Conservation (phyloP, 2,888 invertebrate species). For the Pristionchus mayeri region DNA sequence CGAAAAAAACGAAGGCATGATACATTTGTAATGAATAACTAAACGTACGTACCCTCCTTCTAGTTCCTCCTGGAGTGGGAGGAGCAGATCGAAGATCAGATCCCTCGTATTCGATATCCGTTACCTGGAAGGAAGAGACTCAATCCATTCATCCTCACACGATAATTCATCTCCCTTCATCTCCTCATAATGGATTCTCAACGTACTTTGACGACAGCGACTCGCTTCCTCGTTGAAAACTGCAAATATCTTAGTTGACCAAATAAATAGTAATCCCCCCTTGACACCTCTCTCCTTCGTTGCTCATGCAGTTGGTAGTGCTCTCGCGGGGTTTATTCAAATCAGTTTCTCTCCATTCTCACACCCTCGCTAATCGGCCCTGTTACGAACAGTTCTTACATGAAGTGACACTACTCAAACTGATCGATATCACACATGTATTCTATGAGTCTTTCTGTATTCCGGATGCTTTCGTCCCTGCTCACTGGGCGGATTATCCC, state of each 20-base stretch:
- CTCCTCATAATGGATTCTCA: too few species aligned
- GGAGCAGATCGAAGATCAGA: not conserved
- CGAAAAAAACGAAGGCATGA: too few species aligned
- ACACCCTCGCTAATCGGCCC: not conserved
- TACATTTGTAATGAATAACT: too few species aligned
- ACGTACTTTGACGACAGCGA: constrained; percentile 63
- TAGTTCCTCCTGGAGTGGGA: not conserved
- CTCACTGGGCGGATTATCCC: not conserved
- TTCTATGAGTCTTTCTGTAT: too few species aligned
- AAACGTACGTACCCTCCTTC: not conserved
- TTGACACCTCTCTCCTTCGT: not conserved
- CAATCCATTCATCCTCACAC: too few species aligned
- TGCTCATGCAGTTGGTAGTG: not conserved
- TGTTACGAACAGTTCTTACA: constrained; percentile 5
- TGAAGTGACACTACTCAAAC: too few species aligned
- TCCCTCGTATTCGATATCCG: constrained; percentile 22
- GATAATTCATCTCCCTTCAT: too few species aligned
- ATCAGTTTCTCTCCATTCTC: not conserved
- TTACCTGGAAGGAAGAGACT: not conserved
- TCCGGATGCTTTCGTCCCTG: too few species aligned
- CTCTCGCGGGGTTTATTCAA: not conserved
- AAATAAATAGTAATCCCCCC: not conserved
- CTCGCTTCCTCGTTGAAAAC: constrained; percentile 69
- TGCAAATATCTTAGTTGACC: constrained; percentile 51
- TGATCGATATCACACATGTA: too few species aligned